phyloP scores from a whole-genome alignment of 2,797 vertebrate species.

The Mus minutoides region DNA sequence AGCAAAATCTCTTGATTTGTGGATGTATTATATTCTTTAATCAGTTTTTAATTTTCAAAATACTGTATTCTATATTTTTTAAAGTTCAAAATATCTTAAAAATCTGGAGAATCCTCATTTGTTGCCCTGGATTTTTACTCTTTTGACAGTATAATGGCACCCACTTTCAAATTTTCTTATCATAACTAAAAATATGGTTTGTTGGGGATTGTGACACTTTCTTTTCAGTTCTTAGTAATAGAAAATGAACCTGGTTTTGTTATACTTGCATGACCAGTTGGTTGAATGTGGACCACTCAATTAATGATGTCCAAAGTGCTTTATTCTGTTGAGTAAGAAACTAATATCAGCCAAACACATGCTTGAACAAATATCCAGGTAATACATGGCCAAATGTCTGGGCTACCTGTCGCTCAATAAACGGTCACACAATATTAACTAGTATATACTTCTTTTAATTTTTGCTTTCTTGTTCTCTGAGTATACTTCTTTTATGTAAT shows the following conservation, averaged over 20 bases:
- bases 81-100: neutral
- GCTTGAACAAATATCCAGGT: neutral
- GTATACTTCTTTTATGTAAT: neutral
- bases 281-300: neutral
- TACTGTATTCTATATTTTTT: neutral
- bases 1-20: neutral
- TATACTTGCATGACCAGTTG: neutral
- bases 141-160: neutral
- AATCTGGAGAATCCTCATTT: neutral
- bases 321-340: neutral
- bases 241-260: neutral
- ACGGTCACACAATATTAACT: neutral
- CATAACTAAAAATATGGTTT: neutral
- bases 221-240: slow-evolving; percentile 20
- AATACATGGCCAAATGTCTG: neutral
- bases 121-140: neutral
- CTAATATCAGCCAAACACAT: neutral
- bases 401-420: neutral
- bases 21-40: neutral
- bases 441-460: neutral
- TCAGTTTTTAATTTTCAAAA: neutral
- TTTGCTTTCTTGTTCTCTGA: neutral
- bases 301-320: neutral
- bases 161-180: neutral
- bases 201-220: neutral